Conservation (phyloP, 2,113 vertebrate genomes). For the Macaca fascicularis region T2T-MFA8v1.1 NC_088377.1:21476001-21476500, state of each 20-base stretch:
- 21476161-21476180: conserved; percentile 28
- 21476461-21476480: not conserved
- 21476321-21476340: not conserved
- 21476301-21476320: not conserved
- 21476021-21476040: not conserved
- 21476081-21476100: not conserved
- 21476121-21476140: not conserved
- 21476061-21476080: not conserved
- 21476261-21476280: not conserved
- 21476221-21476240: not conserved
- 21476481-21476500: not conserved
- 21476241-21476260: not conserved
- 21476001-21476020: not conserved
- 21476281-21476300: not conserved
- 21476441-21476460: not conserved
- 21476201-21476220: not conserved
- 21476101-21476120: not conserved
- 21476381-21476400: not conserved
- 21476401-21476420: not conserved
- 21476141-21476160: not conserved
- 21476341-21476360: not conserved
- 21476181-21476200: not conserved
- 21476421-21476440: not conserved
- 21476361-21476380: not conserved
- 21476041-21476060: not conserved